Percentiles rank a stretch among this genome's conserved stretches.
phyloP scores from a whole-genome alignment of 1,140 invertebrate species.

The Zaprionus inermis region DNA sequence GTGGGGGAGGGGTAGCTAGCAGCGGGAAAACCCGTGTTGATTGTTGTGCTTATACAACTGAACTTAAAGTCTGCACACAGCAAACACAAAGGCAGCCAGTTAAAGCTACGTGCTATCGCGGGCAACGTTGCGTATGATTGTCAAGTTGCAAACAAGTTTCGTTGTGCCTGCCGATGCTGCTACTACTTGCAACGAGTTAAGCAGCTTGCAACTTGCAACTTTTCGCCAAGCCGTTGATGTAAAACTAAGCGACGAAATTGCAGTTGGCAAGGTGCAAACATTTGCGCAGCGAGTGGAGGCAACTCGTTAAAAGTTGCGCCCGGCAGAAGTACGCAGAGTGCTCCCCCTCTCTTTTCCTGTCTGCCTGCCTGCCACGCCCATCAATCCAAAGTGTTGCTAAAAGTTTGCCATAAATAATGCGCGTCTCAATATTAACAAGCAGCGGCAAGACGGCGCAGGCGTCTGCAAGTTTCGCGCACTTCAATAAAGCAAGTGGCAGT shows the following conservation, averaged over 20 bases:
- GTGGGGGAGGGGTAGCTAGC: too few relatives aligned
- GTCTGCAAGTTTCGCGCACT: constrained; percentile 67
- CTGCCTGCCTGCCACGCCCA: constrained; percentile 29
- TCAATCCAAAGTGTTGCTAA: constrained; percentile 63
- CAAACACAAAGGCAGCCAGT: background rate
- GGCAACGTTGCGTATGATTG: constrained; percentile 49
- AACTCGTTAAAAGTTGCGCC: constrained; percentile 73
- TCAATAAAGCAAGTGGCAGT: constrained; percentile 76
- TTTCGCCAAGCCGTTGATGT: constrained; percentile 36
- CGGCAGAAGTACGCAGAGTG: constrained; percentile 13
- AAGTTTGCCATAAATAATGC: constrained; percentile 79
- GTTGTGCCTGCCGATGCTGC: background rate
- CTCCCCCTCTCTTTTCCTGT: background rate
- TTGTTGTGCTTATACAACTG: constrained; percentile 3
- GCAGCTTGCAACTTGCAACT: constrained; percentile 53
- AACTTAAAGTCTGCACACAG: constrained; percentile 8
- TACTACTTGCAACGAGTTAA: constrained; percentile 43
- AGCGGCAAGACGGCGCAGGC: constrained; percentile 36
- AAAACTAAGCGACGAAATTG: constrained; percentile 45
- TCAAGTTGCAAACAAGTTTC: constrained; percentile 38
- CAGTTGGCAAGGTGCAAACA: constrained; percentile 43
- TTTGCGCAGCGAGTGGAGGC: constrained; percentile 33
- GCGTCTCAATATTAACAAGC: constrained; percentile 78
- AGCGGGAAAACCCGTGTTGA: background rate
- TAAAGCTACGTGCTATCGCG: constrained; percentile 4